Conservation (phyloP, 37 sponge, comb jelly and placozoan genomes). For the Chondrosia reniformis region DNA sequence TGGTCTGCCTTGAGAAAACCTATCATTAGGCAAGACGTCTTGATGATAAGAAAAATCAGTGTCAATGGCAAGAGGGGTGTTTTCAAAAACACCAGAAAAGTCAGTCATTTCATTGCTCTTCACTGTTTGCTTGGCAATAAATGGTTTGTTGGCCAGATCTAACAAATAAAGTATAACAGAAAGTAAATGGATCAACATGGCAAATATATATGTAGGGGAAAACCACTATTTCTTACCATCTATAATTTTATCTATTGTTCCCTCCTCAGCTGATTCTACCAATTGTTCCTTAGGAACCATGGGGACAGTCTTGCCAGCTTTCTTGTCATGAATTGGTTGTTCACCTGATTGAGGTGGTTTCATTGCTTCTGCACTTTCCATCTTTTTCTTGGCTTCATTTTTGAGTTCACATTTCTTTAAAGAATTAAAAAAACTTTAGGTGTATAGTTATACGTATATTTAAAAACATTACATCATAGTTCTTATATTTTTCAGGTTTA, state of each 20-base stretch:
- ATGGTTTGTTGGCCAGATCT: not conserved
- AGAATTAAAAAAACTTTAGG: not conserved
- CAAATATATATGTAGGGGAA: not conserved
- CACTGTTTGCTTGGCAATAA: slow-evolving; percentile 1
- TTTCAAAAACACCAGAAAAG: not conserved
- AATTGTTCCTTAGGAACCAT: no score
- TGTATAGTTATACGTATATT: no score
- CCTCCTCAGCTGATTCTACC: not conserved
- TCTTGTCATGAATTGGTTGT: no score
- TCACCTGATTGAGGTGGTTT: not conserved
- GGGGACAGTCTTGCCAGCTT: no score
- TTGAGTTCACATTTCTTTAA: not conserved
- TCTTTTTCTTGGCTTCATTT: not conserved
- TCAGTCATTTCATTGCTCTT: slow-evolving; percentile 9
- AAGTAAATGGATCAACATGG: not conserved
- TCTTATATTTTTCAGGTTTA: no score
- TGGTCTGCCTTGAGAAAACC: not conserved
- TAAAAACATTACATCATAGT: no score
- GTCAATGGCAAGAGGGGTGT: not conserved
- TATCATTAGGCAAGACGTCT: not conserved
- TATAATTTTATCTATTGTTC: slow-evolving; percentile 13
- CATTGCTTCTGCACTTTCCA: not conserved
- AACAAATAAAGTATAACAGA: not conserved
- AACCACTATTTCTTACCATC: not conserved
- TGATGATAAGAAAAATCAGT: not conserved